Conservation (phyloP, 2,888 invertebrate species). For the Cosmopolites sordidus region DNA sequence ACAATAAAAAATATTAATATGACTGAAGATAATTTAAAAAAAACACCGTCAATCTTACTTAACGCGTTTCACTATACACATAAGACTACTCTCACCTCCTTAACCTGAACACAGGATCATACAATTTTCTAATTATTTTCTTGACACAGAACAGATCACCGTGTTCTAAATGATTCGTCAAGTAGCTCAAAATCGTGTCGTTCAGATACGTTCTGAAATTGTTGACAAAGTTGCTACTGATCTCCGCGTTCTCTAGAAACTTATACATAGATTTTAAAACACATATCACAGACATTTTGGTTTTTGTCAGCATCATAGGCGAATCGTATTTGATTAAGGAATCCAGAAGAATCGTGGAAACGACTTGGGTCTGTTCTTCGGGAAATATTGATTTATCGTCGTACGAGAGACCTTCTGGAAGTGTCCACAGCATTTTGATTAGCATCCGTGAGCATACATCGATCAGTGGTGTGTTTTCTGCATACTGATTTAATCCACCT, state of each 20-base stretch:
- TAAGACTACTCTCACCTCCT: conserved; percentile 19
- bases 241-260: conserved; percentile 32
- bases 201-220: conserved; percentile 32
- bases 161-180: conserved; percentile 32
- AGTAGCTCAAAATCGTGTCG: conserved; percentile 32
- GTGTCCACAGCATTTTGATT: conserved; percentile 33
- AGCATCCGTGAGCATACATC: conserved; percentile 30
- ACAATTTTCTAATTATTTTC: conserved; percentile 32
- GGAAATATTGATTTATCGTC: conserved; percentile 40
- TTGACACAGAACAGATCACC: conserved; percentile 35
- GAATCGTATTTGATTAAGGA: conserved; percentile 33
- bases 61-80: neutral
- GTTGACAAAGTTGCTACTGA: conserved; percentile 30
- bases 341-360: conserved; percentile 37
- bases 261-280: conserved; percentile 34
- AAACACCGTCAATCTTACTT: conserved; percentile 10
- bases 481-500: conserved; percentile 58
- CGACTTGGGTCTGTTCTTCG: conserved; percentile 39
- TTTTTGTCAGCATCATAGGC: conserved; percentile 36
- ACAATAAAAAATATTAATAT: conserved; percentile 9
- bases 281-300: conserved; percentile 38
- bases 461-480: conserved; percentile 49
- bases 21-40: neutral
- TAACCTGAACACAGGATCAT: conserved; percentile 31
- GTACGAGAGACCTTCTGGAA: conserved; percentile 36